A percentile compares a stretch with the other conserved stretches of the same genome.
These are phyloP conservation scores for Subacronicta megacephala DNA, from an alignment of 2,888 invertebrate genomes.

Conservation along the genomic window DNA sequence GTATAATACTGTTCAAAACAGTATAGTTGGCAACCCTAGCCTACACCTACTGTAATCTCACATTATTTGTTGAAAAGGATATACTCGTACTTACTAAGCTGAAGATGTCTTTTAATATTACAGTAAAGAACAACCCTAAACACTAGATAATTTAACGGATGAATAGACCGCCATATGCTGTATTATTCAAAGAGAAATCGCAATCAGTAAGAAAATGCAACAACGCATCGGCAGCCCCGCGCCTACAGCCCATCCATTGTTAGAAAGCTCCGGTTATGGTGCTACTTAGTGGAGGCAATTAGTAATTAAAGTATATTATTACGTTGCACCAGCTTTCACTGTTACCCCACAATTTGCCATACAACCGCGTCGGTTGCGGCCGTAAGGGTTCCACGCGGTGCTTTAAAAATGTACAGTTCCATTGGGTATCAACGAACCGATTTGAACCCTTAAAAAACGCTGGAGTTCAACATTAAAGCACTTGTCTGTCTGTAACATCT, in stretches of 20 bases:
- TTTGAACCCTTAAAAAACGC: not conserved
- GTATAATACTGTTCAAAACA: too few relatives aligned
- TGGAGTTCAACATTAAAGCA: too few relatives aligned
- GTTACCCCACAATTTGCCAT: conserved; percentile 41
- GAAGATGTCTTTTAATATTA: too few relatives aligned
- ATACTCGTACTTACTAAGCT: too few relatives aligned
- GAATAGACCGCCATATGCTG: not conserved
- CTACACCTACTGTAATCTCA: too few relatives aligned
- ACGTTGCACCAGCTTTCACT: conserved; percentile 49
- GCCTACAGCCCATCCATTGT: conserved; percentile 32
- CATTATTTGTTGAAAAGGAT: too few relatives aligned
- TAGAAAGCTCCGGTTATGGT: conserved; percentile 54
- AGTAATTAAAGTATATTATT: conserved; percentile 54
- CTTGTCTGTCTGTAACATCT: too few relatives aligned
- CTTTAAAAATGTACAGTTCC: not conserved
- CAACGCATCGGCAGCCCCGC: conserved; percentile 6
- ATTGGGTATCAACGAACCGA: not conserved
- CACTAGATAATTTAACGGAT: not conserved
- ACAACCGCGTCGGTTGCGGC: conserved; percentile 22
- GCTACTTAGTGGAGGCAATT: conserved; percentile 59
- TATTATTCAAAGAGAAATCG: conserved; percentile 8
- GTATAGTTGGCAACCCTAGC: too few relatives aligned
- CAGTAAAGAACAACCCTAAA: not conserved
- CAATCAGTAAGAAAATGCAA: conserved; percentile 18
- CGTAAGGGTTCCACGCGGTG: conserved; percentile 6